Percentiles rank a stretch among this genome's conserved stretches.
Evolutionary conservation across 2,888 invertebrate genomes (phyloP).

Genomic region (Polia nebulosa): DNA sequence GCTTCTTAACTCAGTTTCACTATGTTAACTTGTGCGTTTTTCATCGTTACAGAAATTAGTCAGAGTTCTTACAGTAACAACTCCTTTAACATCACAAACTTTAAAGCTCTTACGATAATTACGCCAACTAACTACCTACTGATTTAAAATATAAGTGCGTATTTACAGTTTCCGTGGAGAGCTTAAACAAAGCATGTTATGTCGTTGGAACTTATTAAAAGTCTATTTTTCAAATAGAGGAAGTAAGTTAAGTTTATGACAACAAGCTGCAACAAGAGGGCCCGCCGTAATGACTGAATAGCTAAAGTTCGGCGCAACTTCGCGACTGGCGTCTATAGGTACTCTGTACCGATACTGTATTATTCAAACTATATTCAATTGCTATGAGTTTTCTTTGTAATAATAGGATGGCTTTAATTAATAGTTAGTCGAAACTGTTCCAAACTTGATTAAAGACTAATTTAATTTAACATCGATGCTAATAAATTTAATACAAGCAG

Average conservation of each 20-base stretch:
- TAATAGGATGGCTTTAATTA: constrained; percentile 39
- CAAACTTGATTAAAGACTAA: constrained; percentile 21
- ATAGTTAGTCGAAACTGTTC: constrained; percentile 15
- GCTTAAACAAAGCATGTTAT: constrained; percentile 71
- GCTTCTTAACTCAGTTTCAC: constrained; percentile 81
- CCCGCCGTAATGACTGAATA: constrained; percentile 72
- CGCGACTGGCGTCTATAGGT: constrained; percentile 41
- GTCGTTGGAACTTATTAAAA: constrained; percentile 73
- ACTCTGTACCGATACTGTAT: constrained; percentile 52
- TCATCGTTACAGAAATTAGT: constrained; percentile 77
- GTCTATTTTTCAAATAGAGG: constrained; percentile 77
- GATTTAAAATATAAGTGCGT: constrained; percentile 53
- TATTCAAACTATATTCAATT: constrained; percentile 53
- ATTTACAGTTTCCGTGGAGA: constrained; percentile 60
- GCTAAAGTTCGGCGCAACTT: constrained; percentile 64
- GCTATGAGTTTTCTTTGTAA: constrained; percentile 34
- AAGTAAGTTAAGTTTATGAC: constrained; percentile 77
- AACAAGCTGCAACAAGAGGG: constrained; percentile 72
- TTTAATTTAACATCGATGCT: constrained; percentile 20
- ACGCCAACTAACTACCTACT: constrained; percentile 42
- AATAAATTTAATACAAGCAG: not conserved
- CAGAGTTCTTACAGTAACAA: constrained; percentile 46
- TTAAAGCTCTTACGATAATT: constrained; percentile 60
- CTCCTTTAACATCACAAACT: constrained; percentile 55
- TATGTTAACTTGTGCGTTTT: constrained; percentile 75